These are phyloP conservation scores for Melanophora roralis DNA, from an alignment of 2,888 invertebrate species.

Conservation along the genomic window DNA sequence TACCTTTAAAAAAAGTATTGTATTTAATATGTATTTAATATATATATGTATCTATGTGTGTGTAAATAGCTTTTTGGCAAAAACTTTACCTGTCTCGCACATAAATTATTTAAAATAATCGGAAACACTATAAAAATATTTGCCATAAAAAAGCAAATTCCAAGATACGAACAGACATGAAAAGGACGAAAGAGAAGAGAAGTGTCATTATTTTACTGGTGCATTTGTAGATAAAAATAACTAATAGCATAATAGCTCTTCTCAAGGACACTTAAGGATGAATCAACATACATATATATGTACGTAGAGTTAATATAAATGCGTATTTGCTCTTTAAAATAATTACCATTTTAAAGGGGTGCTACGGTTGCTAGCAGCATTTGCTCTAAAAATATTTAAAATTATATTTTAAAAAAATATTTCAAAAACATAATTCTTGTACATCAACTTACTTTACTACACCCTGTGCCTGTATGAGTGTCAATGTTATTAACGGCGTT, in stretches of 20 bases:
- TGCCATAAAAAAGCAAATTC: conserved; percentile 36
- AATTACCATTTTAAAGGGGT: conserved; percentile 75
- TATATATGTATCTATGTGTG: too few relatives aligned
- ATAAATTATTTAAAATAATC: conserved; percentile 74
- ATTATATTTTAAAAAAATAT: background rate
- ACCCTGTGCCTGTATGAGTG: conserved; percentile 78
- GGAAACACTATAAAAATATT: conserved; percentile 69
- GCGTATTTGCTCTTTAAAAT: background rate
- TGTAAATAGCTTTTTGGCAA: too few relatives aligned
- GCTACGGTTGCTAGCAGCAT: conserved; percentile 72
- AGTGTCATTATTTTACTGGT: conserved; percentile 24
- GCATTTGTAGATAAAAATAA: background rate
- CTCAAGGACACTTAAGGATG: background rate
- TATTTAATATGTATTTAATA: too few relatives aligned
- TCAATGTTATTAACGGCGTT: conserved; percentile 85
- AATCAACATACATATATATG: background rate
- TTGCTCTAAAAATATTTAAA: conserved; percentile 67
- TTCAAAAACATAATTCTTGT: too few relatives aligned
- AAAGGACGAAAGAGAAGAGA: conserved; percentile 23
- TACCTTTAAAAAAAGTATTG: too few relatives aligned
- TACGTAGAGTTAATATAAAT: too few relatives aligned
- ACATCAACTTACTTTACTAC: conserved; percentile 74
- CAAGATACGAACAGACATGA: conserved; percentile 64
- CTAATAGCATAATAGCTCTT: background rate
- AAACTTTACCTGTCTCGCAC: background rate